Percentiles rank a stretch among this genome's conserved stretches.
Evolutionary conservation across 2,888 invertebrate genomes (phyloP).

Genomic region (Pardosa pseudoannulata): DNA sequence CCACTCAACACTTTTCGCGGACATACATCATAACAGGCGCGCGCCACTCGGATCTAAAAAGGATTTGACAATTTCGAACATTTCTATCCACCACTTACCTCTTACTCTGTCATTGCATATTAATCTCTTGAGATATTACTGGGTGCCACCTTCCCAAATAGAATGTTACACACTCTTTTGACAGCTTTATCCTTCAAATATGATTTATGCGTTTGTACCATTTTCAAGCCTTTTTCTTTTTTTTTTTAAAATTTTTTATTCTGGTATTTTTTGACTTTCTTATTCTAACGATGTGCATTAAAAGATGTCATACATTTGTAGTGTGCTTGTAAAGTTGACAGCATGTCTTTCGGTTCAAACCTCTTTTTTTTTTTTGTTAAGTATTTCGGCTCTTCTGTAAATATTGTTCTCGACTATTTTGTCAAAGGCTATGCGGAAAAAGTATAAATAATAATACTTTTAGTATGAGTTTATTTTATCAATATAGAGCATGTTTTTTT

Average conservation of each 20-base stretch:
- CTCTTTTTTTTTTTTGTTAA: no score
- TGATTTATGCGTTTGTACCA: no score
- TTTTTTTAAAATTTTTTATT: not conserved
- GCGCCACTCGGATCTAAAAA: conserved; percentile 48
- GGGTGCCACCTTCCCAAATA: conserved; percentile 44
- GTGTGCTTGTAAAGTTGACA: no score
- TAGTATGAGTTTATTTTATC: no score
- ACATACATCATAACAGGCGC: conserved; percentile 63
- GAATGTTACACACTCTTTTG: conserved; percentile 40
- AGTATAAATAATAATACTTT: no score
- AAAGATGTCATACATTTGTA: no score
- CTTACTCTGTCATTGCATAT: conserved; percentile 55
- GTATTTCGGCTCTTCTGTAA: no score
- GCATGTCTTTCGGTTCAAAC: no score
- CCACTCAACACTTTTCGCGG: conserved; percentile 51
- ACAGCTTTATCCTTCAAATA: conserved; percentile 20
- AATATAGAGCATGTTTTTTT: no score
- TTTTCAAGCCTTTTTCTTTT: not conserved
- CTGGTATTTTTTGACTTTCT: not conserved
- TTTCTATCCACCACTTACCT: conserved; percentile 62
- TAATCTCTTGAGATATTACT: conserved; percentile 66
- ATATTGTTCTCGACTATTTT: no score
- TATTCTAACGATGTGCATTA: no score
- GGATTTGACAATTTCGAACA: conserved; percentile 66
- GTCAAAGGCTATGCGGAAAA: no score